Evolutionary conservation across 2,888 invertebrate species (phyloP), one percentile per base, ranked within the genome.

Genomic region (Chironomus tentans): DNA sequence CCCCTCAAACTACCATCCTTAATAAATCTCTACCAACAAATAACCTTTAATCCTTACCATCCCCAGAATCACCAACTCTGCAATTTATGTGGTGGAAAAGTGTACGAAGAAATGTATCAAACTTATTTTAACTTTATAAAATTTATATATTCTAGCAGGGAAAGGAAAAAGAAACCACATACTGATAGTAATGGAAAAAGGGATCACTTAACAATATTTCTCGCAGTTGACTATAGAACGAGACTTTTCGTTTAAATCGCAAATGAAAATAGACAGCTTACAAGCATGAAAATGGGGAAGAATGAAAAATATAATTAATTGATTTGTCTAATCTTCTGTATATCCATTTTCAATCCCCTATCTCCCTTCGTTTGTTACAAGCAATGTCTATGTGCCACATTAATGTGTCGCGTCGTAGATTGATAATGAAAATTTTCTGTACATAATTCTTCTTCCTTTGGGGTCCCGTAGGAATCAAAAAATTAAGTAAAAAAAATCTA

Each of bases 181-280:
- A 50, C 24, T 24, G 56, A n/a, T 22, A 22, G 10, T n/a, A 15
- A 15, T 21, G 22, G 10, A 65, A 65, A 65, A 21, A 61, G 62
- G 61, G 28, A 28, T 70, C 38, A 15, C 48, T 5, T 15, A 15
- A 21, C 15, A 47, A 18, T 47, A 15, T 47, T 18, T 18, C 10
- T 47, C 12, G 38, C n/a, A n/a, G n/a, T 38, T 38, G 38, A 38
- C 38, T 38, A 38, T 38, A 10, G 4, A 38, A 73, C 62, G 61
- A 73, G 46, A 73, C 21, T 46, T 47, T 74, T 68, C 68, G 48
- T 28, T 68, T 74, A 65, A 46, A 68, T 68, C 21, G 28, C 68
- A 74, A 74, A 74, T 74, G 74, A 74, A 74, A 61, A 74, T 68
- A 22, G 74, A 74, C 74, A 74, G 74, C 74, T 74, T 24, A 68